Percentiles rank a stretch among this genome's conserved stretches.
Evolutionary conservation across 2,888 invertebrate genomes (phyloP).

Genomic region (Patella depressa): DNA sequence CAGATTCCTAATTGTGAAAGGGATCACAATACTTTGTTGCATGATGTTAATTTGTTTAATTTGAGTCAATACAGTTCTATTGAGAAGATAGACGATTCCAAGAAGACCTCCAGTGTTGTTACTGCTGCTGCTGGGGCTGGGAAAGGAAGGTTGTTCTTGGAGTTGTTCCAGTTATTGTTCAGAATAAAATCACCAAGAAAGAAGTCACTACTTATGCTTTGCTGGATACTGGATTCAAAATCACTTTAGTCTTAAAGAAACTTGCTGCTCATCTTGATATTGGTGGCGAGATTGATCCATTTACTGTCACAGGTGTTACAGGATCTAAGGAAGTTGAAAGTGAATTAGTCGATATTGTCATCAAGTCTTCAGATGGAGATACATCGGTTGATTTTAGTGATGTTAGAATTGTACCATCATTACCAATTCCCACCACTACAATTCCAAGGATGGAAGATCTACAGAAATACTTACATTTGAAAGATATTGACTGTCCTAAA

Average conservation of each 20-base stretch:
- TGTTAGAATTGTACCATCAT: neutral
- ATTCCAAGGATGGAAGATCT: neutral
- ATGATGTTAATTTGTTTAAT: neutral
- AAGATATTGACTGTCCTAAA: neutral
- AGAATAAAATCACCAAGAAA: too few species aligned
- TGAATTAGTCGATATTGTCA: neutral
- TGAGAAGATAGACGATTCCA: too few species aligned
- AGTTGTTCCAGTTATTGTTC: too few species aligned
- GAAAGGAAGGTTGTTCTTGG: too few species aligned
- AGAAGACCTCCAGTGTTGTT: neutral
- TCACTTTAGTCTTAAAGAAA: neutral
- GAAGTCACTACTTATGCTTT: too few species aligned
- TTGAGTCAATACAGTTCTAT: too few species aligned
- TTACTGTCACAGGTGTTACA: neutral
- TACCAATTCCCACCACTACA: neutral
- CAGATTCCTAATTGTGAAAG: neutral
- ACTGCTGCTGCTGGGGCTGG: conserved; percentile 1
- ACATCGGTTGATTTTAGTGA: neutral
- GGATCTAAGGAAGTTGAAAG: neutral
- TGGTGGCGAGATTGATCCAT: neutral
- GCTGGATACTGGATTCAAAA: too few species aligned
- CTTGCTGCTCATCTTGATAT: neutral
- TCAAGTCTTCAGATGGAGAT: neutral
- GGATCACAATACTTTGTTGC: neutral
- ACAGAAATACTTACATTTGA: neutral